Evolutionary conservation across 2,888 invertebrate genomes (phyloP).

Genomic region (Plemyria rubiginata): DNA sequence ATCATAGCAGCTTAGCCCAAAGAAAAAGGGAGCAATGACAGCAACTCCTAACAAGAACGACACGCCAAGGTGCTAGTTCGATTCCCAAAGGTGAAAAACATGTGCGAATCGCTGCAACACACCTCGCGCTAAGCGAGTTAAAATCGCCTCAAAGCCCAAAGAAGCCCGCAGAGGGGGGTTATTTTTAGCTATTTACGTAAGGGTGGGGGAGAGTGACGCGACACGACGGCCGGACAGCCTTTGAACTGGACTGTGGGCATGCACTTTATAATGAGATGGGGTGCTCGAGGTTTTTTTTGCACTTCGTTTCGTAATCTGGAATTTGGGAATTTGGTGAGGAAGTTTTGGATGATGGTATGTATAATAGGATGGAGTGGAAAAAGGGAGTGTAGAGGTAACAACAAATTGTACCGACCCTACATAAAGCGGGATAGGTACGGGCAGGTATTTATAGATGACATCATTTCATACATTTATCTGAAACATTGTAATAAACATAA

Average conservation of each 20-base stretch:
- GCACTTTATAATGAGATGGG: conserved; percentile 45
- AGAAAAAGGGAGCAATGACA: no score
- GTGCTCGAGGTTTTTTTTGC: conserved; percentile 17
- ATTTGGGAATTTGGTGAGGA: not conserved
- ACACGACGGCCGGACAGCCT: conserved; percentile 55
- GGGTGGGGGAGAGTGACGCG: conserved; percentile 37
- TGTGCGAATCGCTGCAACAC: conserved; percentile 37
- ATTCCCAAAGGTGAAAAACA: not conserved
- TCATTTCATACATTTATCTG: no score
- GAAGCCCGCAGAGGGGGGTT: conserved; percentile 65
- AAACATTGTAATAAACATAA: no score
- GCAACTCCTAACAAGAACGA: no score
- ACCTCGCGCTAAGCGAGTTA: conserved; percentile 80
- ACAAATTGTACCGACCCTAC: no score
- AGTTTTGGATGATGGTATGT: not conserved
- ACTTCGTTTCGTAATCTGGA: conserved; percentile 7
- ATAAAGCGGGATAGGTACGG: no score
- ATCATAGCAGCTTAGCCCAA: no score
- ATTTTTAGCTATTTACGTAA: conserved; percentile 73
- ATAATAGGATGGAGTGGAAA: no score
- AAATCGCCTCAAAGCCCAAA: conserved; percentile 81
- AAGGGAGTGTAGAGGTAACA: no score
- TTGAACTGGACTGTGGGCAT: conserved; percentile 54
- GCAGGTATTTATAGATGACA: no score
- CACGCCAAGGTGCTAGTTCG: not conserved